These are phyloP conservation scores for Drosophila saltans DNA, from an alignment of 1,140 invertebrate genomes.

Conservation along the genomic window DNA sequence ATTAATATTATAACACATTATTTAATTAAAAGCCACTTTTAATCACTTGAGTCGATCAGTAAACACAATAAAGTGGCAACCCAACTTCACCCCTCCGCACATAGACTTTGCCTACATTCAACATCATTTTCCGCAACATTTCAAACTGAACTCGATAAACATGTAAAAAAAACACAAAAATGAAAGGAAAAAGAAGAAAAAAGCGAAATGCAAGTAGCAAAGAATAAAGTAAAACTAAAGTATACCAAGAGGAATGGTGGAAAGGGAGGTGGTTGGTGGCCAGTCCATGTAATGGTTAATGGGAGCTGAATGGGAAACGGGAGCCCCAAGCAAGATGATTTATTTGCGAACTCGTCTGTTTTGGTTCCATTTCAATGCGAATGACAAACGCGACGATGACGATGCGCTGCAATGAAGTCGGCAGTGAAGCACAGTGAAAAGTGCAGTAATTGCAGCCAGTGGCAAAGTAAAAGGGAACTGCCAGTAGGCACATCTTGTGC, in stretches of 20 bases:
- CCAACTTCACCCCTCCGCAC: not conserved
- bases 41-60: constrained; percentile 32
- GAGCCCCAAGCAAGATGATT: constrained; percentile 62
- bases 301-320: constrained; percentile 7
- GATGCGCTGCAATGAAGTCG: constrained; percentile 77
- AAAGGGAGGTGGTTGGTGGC: not conserved
- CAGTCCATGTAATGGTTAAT: constrained; percentile 14
- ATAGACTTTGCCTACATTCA: constrained; percentile 47
- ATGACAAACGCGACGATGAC: constrained; percentile 80
- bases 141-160: constrained; percentile 54
- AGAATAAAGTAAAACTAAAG: constrained; percentile 40
- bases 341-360: constrained; percentile 77
- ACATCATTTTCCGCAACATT: constrained; percentile 75
- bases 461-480: constrained; percentile 21
- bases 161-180: constrained; percentile 31
- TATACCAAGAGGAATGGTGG: constrained; percentile 12
- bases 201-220: constrained; percentile 28
- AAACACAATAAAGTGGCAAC: constrained; percentile 9
- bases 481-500: constrained; percentile 17
- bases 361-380: constrained; percentile 73
- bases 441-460: constrained; percentile 68
- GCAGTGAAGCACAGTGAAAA: constrained; percentile 76
- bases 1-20: not conserved
- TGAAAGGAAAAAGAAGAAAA: constrained; percentile 20
- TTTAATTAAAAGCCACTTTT: not conserved